A percentile compares a stretch with the other conserved stretches of the same genome.
phyloP scores from a whole-genome alignment of 2,113 vertebrate species.

The Rhegmatorhina hoffmannsi region DNA sequence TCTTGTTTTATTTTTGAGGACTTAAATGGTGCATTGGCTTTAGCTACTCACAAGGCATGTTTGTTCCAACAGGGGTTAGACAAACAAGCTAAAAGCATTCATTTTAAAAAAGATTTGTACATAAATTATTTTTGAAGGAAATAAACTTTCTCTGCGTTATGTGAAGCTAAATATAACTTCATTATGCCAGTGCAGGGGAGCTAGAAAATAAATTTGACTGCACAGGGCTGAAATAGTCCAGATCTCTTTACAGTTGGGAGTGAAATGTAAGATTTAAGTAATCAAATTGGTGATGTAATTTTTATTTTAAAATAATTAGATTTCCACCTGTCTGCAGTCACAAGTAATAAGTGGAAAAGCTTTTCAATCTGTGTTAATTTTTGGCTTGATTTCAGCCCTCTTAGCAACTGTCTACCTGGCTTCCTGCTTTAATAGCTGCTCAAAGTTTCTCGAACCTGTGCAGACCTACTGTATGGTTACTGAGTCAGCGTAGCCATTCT shows the following conservation, averaged over 20 bases:
- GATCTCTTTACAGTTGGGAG: neutral
- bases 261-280: neutral
- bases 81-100: neutral
- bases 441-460: neutral
- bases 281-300: neutral
- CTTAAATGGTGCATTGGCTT: neutral
- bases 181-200: neutral
- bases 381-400: neutral
- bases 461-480: neutral
- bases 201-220: neutral
- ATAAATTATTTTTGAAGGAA: neutral
- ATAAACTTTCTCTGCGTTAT: neutral
- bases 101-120: neutral
- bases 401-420: neutral
- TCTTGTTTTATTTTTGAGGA: neutral
- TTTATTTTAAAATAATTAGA: conserved; percentile 25
- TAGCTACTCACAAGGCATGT: neutral
- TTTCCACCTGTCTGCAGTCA: neutral
- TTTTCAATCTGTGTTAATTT: neutral
- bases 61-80: neutral
- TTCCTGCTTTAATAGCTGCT: conserved; percentile 9
- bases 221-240: conserved; percentile 2
- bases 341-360: neutral
- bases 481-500: neutral
- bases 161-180: neutral